Conservation (phyloP, 2,113 vertebrate species). For the Amia ocellicauda region DNA sequence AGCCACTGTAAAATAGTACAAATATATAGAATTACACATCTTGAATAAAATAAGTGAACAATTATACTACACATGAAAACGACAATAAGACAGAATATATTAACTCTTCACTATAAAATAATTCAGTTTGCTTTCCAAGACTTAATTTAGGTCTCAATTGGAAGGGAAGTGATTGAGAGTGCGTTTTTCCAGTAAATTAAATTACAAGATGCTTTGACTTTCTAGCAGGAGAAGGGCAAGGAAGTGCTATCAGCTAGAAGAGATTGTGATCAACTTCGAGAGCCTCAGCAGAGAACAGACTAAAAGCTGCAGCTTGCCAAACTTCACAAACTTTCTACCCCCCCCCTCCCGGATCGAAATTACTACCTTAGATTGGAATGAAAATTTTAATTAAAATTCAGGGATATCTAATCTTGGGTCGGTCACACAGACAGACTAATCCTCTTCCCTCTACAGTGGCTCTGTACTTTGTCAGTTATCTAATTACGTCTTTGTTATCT, state of each 20-base stretch:
- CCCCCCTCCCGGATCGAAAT: conserved; percentile 22
- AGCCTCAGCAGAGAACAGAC: conserved; percentile 23
- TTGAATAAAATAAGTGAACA: too few species aligned
- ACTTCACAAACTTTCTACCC: conserved; percentile 30
- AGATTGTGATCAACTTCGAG: conserved; percentile 41
- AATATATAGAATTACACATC: too few species aligned
- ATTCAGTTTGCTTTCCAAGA: background rate
- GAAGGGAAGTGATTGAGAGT: background rate
- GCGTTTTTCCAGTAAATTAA: conserved; percentile 36
- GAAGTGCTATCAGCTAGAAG: conserved; percentile 37
- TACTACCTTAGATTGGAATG: conserved; percentile 25
- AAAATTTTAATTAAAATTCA: conserved; percentile 37
- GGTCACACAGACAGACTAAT: conserved; percentile 29
- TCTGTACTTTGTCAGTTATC: conserved; percentile 30
- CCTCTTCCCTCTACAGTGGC: conserved; percentile 13
- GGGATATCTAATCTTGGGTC: conserved; percentile 35
- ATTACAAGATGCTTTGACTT: conserved; percentile 42
- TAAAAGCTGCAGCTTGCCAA: conserved; percentile 22
- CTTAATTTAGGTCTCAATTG: background rate
- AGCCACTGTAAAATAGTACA: too few species aligned
- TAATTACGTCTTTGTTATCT: conserved; percentile 36
- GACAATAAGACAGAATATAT: too few species aligned
- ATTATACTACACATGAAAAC: too few species aligned
- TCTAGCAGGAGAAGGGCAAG: conserved; percentile 36
- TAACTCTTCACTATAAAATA: too few species aligned